Base-by-base conservation (phyloP, 2,888 invertebrate genomes). In the Mantis religiosa region DNA sequence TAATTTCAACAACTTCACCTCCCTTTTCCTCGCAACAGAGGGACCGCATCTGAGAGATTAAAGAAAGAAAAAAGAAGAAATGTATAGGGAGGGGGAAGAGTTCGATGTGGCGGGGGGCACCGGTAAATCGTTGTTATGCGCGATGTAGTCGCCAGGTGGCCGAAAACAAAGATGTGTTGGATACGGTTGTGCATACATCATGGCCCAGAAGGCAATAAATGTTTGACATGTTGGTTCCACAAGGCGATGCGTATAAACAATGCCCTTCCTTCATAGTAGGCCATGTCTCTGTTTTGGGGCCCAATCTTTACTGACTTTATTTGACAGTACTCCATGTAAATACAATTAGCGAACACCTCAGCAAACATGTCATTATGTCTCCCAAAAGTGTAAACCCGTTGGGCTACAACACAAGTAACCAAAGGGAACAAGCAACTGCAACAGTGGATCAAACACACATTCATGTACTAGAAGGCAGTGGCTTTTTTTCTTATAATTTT, bases 1-100 rank as follows among this genome's bases (percentile, higher is more conserved):
- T 87, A 87, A 34, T 82, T 82, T 82, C 87, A 87, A 87, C 87
- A 87, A 87, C 54, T 71, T 71, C 54, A 25, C 54, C 54, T 20
- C 54, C 54, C 25, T 71, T 71, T 71, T 54, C 14, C 54, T 71
- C 54, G 20, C 54, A 71, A 71, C 25, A 71, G 54, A 71, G 54
- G 54, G 54, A 25, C 54, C 54, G 54, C 54, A 71, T 71, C 15
- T 2, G 54, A 71, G 54, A 71, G 54, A 71, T 71, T 71, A 71
- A 71, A 71, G 54, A 71, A 71, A 71, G 54, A 71, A 71, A 71
- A 71, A 71, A 20, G 54, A 71, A 71, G 54, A 71, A 71, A 20
- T 15, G 54, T 14, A 54, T 1, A 0, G 54, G 54, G 54, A 54
- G 54, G 54, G 54, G 14, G 20, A 34, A 34, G 34, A 34, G 0